These are phyloP conservation scores for Protomyctophum bolini DNA, from an alignment of 2,113 vertebrate species.

Conservation along the genomic window DNA sequence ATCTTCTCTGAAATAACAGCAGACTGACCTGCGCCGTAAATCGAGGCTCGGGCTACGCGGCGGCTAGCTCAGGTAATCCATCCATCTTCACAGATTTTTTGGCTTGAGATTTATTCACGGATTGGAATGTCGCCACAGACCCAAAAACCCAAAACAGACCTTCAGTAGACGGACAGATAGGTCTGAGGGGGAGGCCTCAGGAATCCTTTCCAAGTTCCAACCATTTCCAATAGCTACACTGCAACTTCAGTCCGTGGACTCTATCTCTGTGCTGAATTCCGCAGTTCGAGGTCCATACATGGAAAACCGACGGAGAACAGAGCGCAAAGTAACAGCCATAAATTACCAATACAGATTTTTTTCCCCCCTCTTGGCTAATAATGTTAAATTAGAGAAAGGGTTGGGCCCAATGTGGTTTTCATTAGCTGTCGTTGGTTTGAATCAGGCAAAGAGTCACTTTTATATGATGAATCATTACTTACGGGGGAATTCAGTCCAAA, in stretches of 20 bases:
- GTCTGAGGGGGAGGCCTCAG: conserved; percentile 50
- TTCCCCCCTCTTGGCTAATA: conserved; percentile 5
- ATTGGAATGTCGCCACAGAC: conserved; percentile 17
- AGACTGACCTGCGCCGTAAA: conserved; percentile 20
- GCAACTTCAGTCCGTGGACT: conserved; percentile 48
- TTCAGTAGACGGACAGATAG: conserved; percentile 53
- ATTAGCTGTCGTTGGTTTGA: conserved; percentile 51
- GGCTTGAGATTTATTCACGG: conserved; percentile 27
- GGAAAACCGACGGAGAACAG: conserved; percentile 35
- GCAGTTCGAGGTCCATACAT: conserved; percentile 63
- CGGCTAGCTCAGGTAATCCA: conserved; percentile 31
- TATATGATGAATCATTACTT: conserved; percentile 26
- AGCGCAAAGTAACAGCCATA: conserved; percentile 43
- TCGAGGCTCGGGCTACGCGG: neutral
- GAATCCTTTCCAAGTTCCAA: conserved; percentile 62
- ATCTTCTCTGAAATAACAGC: conserved; percentile 5
- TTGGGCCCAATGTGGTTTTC: conserved; percentile 49
- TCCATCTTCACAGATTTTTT: conserved; percentile 38
- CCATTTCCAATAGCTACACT: conserved; percentile 52
- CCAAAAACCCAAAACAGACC: conserved; percentile 64
- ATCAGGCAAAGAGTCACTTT: conserved; percentile 35
- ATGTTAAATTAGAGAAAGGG: conserved; percentile 27
- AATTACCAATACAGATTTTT: conserved; percentile 41
- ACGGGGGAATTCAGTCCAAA: neutral
- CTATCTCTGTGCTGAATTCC: conserved; percentile 51